Base-by-base conservation (phyloP, 2,888 invertebrate genomes). In the Lysandra bellargus region DNA sequence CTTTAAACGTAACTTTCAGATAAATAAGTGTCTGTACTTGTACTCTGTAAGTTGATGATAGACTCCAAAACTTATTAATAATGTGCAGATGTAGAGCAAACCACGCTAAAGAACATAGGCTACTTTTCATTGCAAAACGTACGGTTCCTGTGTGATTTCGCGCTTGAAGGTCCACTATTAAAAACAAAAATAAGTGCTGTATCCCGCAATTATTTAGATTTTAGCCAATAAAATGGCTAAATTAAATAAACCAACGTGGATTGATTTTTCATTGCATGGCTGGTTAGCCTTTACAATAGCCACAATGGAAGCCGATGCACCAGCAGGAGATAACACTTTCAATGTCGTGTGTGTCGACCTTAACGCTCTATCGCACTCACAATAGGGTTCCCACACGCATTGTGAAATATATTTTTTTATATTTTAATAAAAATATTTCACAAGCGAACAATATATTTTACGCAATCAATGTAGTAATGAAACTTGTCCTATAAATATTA, bases 311-410 rank as follows among this genome's bases (percentile, higher is more conserved):
- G 1, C 1, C 4, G 69, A 37, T 69, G 33, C 17, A 17, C 33
- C 33, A 37, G 33, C 69, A 17, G 14, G 37, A 33, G 69, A 69
- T 37, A 69, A 69, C 33, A 44, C 44, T 74, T 44, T 44, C n/a
- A 40, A 74, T n/a, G 40, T 73, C 74, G 33, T 69, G 69, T 74
- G n/a, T 44, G 40, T 40, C 74, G 74, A 74, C 74, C 23, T 37
- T 37, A 69, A 37, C 40, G 74, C 44, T 37, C 40, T 73, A 74
- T 44, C 44, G 44, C 12, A 74, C 44, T 12, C 17, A 44, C 44
- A 74, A 74, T 74, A 74, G 74, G 74, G 23, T 74, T 74, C 44
- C n/a, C 74, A 74, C 74, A 74, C 74, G 44, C 7, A n/a, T 74
- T 74, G 74, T 40, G 74, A n/a, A 74, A 74, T 44, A 23, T n/a